A percentile compares a stretch with the other conserved stretches of the same genome.
Evolutionary conservation across 2,113 vertebrate genomes (phyloP).

Genomic region (Lepisosteus osseus): DNA sequence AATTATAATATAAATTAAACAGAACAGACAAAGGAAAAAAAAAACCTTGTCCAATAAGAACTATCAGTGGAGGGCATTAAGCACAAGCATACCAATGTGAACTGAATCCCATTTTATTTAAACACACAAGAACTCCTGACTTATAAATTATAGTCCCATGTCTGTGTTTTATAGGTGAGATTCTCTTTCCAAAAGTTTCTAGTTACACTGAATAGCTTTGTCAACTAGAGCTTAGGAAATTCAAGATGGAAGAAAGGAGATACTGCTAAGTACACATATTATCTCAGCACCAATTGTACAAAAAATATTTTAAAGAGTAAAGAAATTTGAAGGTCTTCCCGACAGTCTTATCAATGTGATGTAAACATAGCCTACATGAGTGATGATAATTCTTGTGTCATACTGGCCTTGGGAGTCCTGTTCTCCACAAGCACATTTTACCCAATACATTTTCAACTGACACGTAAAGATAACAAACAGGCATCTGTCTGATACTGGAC

Average conservation of each 20-base stretch:
- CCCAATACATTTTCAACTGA: not conserved
- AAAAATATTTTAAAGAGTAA: not conserved
- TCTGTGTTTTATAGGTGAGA: too few species aligned
- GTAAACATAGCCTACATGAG: not conserved
- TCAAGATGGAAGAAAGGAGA: not conserved
- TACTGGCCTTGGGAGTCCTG: not conserved
- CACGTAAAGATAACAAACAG: not conserved
- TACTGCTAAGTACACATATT: not conserved
- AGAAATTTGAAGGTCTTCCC: not conserved
- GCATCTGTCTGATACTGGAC: not conserved
- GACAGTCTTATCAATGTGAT: not conserved
- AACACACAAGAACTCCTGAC: too few species aligned
- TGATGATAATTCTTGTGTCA: not conserved
- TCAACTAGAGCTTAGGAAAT: constrained; percentile 3
- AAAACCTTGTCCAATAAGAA: too few species aligned
- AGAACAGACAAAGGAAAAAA: too few species aligned
- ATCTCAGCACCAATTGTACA: not conserved
- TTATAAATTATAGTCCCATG: too few species aligned
- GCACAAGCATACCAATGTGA: too few species aligned
- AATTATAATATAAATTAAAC: too few species aligned
- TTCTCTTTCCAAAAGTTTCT: too few species aligned
- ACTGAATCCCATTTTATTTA: too few species aligned
- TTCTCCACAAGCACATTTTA: not conserved
- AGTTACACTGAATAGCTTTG: not conserved
- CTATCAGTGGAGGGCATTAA: too few species aligned